Base-by-base conservation (phyloP, 2,113 vertebrate genomes). In the Peromyscus leucopus region DNA sequence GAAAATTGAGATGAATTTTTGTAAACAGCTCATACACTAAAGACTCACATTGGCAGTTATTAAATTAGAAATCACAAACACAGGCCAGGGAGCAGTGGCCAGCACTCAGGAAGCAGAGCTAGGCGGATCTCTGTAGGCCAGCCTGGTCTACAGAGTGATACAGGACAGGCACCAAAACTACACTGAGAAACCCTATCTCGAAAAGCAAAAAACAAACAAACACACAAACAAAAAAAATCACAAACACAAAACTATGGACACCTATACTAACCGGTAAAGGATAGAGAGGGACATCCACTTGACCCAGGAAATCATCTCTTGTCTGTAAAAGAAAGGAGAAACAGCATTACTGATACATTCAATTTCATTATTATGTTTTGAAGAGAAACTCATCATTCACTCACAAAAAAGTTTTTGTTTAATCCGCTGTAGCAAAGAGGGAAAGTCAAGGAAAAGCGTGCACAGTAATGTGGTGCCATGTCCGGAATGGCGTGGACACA, bases 241-340 rank as follows among this genome's bases (percentile, higher is more conserved):
- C 90, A 46, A 80, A 89, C 17, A 55, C 42, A 82, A 90, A 94
- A 76, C 90, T 55, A 79, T 55, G 0, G 31, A 91, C 59, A 39
- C 61, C n/a, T 96, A 89, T 96, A 99, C 99, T 98, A 98, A 99
- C 99, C 98, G 99, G 99, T 97, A 99, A 99, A 96, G 99, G 99
- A 98, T 99, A 99, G 97, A 99, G 99, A 97, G 99, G 99, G 93
- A 99, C 98, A 93, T 99, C 99, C 98, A 99, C 99, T 98, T 99
- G 99, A 91, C 99, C 99, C 69, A 99, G 99, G 97, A 99, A 99
- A 98, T 99, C 99, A 99, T 99, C 99, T 98, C 99, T 99, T 89
- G 99, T 99, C 99, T 99, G 97, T 0, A 90, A 95, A 88, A 96
- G 69, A 98, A 89, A 96, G 86, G 97, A 96, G 26, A 96, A 48